phyloP scores from a whole-genome alignment of 2,888 invertebrate species.

The Globia sparganii region DNA sequence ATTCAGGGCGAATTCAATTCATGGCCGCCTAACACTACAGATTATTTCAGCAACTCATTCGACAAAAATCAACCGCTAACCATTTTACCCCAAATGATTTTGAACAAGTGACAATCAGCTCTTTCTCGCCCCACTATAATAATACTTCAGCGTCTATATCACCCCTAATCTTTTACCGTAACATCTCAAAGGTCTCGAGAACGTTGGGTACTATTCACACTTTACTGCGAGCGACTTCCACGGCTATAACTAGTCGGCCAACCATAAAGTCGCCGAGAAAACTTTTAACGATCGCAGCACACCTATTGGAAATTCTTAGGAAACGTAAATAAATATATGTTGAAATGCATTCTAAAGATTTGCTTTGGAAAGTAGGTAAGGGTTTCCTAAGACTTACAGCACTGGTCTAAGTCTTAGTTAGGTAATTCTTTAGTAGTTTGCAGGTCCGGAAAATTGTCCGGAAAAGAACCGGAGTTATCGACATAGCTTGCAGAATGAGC shows the following conservation, averaged over 20 bases:
- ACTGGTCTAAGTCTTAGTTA: background rate
- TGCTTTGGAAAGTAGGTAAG: background rate
- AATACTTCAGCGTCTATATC: background rate
- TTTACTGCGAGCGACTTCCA: constrained; percentile 27
- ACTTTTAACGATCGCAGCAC: constrained; percentile 52
- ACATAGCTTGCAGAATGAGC: too few relatives aligned
- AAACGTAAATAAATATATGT: constrained; percentile 8
- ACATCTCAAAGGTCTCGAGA: constrained; percentile 20
- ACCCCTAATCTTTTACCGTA: constrained; percentile 24
- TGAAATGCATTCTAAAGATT: background rate
- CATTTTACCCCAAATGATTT: background rate
- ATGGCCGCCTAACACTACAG: background rate
- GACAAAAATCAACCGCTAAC: background rate
- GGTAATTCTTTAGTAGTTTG: background rate
- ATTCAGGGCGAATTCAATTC: background rate
- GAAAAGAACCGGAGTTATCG: too few relatives aligned
- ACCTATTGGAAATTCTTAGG: constrained; percentile 22
- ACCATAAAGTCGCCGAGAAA: constrained; percentile 34
- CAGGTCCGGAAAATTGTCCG: too few relatives aligned
- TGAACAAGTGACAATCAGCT: background rate
- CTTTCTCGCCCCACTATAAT: background rate
- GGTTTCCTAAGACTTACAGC: background rate
- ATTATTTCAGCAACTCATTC: background rate
- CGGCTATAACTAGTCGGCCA: constrained; percentile 22
- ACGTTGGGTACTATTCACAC: constrained; percentile 34